These are phyloP conservation scores for Auanema sp. DNA, from an alignment of 2,888 invertebrate species.

Conservation along the genomic window DNA sequence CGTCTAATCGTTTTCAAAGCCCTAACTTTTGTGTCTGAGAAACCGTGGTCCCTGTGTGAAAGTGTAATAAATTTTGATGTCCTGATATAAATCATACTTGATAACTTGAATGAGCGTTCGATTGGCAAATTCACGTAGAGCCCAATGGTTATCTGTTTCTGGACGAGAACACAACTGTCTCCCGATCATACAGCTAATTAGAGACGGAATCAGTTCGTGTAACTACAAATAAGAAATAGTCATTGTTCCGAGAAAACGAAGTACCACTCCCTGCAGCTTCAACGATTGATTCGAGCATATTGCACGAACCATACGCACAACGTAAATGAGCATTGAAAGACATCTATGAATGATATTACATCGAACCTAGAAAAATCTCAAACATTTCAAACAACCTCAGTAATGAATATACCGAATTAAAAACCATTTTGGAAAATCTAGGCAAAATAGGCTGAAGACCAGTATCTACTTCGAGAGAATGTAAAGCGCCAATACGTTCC, in stretches of 20 bases:
- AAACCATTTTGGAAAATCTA: conserved; percentile 12
- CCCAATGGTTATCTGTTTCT: conserved; percentile 46
- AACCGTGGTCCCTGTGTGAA: conserved; percentile 8
- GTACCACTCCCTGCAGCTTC: conserved; percentile 33
- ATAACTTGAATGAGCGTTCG: conserved; percentile 35
- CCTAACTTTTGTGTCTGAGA: conserved; percentile 3
- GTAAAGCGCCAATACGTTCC: conserved; percentile 31
- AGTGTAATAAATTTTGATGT: background rate
- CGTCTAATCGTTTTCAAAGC: conserved; percentile 8
- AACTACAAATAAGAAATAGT: conserved; percentile 28
- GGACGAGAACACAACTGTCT: conserved; percentile 34
- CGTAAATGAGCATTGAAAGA: conserved; percentile 42
- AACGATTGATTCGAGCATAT: conserved; percentile 32
- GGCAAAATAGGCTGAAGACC: conserved; percentile 34
- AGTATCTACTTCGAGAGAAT: conserved; percentile 40
- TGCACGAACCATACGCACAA: conserved; percentile 34
- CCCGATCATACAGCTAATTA: conserved; percentile 42
- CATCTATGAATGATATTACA: conserved; percentile 29
- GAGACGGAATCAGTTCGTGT: conserved; percentile 40
- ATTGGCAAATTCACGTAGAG: conserved; percentile 39
- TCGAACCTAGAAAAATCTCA: conserved; percentile 9
- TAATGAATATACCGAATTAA: conserved; percentile 7
- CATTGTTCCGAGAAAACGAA: too few relatives aligned
- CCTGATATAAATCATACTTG: conserved; percentile 17
- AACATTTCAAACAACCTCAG: background rate